Conservation (phyloP, 2,888 invertebrate species). For the Cotesia congregata region DNA sequence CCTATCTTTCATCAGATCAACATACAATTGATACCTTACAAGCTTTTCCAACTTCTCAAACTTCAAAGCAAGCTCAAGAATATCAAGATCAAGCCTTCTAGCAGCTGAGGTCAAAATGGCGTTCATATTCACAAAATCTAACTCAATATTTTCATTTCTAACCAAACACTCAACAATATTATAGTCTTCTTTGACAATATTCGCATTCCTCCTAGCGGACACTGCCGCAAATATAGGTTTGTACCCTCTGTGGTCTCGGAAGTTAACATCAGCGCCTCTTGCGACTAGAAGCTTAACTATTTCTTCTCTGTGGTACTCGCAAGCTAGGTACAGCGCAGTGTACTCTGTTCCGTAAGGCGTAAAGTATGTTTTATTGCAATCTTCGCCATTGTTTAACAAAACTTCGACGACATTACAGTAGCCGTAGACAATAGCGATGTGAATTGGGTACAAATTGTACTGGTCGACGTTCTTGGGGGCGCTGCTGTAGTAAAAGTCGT, state of each 20-base stretch:
- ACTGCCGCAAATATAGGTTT: neutral
- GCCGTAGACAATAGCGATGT: neutral
- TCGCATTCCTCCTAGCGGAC: neutral
- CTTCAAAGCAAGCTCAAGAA: neutral
- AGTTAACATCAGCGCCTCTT: neutral
- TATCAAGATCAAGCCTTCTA: neutral
- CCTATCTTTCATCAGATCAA: neutral
- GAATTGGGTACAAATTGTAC: neutral
- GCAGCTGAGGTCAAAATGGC: neutral
- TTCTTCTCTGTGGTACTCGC: neutral
- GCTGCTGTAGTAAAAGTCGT: neutral
- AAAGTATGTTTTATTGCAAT: neutral
- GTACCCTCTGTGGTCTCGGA: neutral
- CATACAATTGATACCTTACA: neutral
- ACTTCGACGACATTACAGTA: neutral
- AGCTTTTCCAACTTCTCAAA: neutral
- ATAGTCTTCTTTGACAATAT: neutral
- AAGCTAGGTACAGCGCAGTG: neutral
- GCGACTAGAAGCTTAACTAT: neutral
- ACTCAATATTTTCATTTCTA: neutral
- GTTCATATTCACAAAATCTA: neutral
- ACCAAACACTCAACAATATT: neutral
- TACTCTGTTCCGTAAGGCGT: neutral
- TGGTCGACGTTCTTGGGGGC: neutral
- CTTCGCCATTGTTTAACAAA: neutral